Evolutionary conservation across 2,888 invertebrate species (phyloP).

Genomic region (Spodoptera picta): DNA sequence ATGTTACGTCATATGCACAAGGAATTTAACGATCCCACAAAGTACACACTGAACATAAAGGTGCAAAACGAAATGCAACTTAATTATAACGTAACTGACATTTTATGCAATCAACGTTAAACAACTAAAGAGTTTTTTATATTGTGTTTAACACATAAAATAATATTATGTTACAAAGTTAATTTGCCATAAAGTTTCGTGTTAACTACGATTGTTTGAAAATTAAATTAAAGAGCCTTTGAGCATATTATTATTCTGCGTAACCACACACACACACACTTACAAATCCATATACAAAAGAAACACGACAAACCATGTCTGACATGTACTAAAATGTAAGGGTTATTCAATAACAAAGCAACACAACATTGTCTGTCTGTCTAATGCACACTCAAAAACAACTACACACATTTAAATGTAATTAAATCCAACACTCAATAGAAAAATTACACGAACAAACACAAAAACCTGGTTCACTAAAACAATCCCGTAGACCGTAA

Average conservation of each 20-base stretch:
- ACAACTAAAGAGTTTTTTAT: neutral
- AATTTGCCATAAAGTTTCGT: neutral
- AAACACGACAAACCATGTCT: too few species aligned
- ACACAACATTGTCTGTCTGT: too few species aligned
- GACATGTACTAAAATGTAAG: too few species aligned
- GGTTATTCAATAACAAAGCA: too few species aligned
- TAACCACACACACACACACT: too few species aligned
- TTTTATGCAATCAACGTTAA: conserved; percentile 9
- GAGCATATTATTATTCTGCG: neutral
- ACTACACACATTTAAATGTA: too few species aligned
- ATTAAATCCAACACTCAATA: too few species aligned
- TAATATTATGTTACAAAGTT: neutral
- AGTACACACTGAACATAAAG: conserved; percentile 16
- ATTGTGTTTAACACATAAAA: neutral
- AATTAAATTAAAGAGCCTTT: conserved; percentile 3
- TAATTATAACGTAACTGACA: conserved; percentile 6
- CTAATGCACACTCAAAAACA: too few species aligned
- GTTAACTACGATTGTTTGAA: neutral
- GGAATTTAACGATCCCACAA: conserved; percentile 13
- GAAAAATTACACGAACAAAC: too few species aligned
- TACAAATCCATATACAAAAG: too few species aligned
- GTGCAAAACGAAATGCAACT: conserved; percentile 11
- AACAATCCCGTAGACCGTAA: neutral
- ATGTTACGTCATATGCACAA: conserved; percentile 33
- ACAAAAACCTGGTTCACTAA: too few species aligned